Evolutionary conservation across 2,113 vertebrate species (phyloP).

Genomic region (Hylia prasina): DNA sequence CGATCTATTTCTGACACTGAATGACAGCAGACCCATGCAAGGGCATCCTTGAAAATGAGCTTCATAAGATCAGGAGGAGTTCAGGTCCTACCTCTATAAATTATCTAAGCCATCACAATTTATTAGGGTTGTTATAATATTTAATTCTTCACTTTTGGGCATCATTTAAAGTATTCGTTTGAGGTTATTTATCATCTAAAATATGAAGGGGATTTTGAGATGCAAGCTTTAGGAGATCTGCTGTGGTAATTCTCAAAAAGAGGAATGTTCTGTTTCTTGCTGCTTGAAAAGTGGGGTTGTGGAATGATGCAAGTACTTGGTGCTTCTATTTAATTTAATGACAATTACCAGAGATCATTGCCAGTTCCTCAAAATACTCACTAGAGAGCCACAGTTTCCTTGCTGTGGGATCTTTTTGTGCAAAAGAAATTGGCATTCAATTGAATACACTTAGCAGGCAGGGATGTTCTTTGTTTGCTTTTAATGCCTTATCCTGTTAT

Average conservation of each 20-base stretch:
- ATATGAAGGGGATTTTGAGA: neutral
- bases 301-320: neutral
- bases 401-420: neutral
- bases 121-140: neutral
- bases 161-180: neutral
- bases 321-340: neutral
- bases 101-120: neutral
- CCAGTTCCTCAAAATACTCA: neutral
- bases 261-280: neutral
- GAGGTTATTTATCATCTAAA: neutral
- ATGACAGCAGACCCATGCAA: neutral
- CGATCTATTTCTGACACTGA: neutral
- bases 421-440: neutral
- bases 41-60: neutral
- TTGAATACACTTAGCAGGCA: neutral
- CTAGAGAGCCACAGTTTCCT: neutral
- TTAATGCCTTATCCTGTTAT: neutral
- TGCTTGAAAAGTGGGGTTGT: neutral
- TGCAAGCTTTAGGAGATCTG: neutral
- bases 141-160: neutral
- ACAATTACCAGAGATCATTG: neutral
- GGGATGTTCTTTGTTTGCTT: neutral
- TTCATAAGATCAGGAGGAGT: neutral
- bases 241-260: neutral
- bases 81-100: neutral